A percentile compares a stretch with the other conserved stretches of the same genome.
Evolutionary conservation across 2,888 invertebrate genomes (phyloP).

Genomic region (Spilarctia lutea): DNA sequence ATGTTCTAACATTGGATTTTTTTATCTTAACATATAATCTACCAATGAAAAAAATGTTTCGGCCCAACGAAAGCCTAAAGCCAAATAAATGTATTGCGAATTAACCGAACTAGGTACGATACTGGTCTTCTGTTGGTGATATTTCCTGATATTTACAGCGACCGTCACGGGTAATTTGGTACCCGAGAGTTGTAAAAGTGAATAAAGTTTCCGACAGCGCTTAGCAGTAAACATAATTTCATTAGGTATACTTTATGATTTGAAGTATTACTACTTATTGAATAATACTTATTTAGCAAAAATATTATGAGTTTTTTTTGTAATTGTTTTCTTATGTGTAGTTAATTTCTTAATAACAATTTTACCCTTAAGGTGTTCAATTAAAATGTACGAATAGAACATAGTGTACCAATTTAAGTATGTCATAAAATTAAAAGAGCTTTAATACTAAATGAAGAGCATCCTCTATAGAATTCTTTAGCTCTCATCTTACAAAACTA

Average conservation of each 20-base stretch:
- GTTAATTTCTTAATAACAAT: neutral
- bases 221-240: conserved; percentile 28
- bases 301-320: neutral
- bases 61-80: neutral
- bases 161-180: conserved; percentile 43
- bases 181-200: conserved; percentile 33
- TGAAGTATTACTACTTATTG: conserved; percentile 9
- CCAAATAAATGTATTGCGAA: neutral
- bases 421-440: neutral
- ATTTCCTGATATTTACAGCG: conserved; percentile 42
- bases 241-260: conserved; percentile 22
- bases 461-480: conserved; percentile 7
- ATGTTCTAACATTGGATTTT: too few relatives aligned
- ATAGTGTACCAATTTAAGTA: neutral
- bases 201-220: conserved; percentile 38
- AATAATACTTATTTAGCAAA: neutral
- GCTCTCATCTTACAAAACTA: conserved; percentile 22
- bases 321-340: neutral
- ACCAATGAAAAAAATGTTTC: neutral
- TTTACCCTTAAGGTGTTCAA: too few relatives aligned
- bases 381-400: neutral
- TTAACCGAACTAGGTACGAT: neutral
- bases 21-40: too few relatives aligned
- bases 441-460: neutral
- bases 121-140: conserved; percentile 29